Conservation (phyloP, 2,113 vertebrate species). For the Cepphus grylle region DNA sequence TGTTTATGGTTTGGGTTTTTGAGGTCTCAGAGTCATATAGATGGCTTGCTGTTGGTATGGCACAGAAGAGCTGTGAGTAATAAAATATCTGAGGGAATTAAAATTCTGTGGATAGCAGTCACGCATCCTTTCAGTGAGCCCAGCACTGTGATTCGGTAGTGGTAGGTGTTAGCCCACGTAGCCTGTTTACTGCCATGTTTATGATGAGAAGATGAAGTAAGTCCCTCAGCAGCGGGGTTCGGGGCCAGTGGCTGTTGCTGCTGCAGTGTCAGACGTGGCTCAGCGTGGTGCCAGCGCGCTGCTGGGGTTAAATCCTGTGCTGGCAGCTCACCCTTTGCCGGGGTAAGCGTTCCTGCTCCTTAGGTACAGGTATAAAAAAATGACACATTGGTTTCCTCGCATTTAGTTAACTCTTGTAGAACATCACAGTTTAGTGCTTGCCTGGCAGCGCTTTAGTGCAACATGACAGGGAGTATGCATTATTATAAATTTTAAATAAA, state of each 20-base stretch:
- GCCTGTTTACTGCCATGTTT: no score
- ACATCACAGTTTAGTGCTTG: background rate
- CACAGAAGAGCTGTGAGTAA: background rate
- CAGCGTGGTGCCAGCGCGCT: no score
- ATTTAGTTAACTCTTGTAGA: background rate
- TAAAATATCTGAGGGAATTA: background rate
- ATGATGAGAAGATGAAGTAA: no score
- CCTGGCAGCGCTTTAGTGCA: background rate
- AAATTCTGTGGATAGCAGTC: background rate
- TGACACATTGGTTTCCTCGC: background rate
- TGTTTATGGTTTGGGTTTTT: background rate
- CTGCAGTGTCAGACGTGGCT: no score
- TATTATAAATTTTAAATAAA: background rate
- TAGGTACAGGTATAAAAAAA: background rate
- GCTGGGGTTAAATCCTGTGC: no score
- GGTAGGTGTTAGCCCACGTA: background rate
- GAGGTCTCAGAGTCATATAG: no score
- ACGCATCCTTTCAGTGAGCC: background rate
- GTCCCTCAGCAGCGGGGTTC: no score
- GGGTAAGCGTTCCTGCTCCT: background rate
- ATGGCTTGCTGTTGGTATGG: background rate
- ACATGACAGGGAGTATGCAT: rapidly evolving
- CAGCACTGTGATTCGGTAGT: rapidly evolving
- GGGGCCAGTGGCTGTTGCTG: no score
- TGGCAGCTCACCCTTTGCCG: no score